A percentile compares a stretch with the other conserved stretches of the same genome.
phyloP scores from a whole-genome alignment of 2,797 vertebrate species.

The Danio aesculapii region DNA sequence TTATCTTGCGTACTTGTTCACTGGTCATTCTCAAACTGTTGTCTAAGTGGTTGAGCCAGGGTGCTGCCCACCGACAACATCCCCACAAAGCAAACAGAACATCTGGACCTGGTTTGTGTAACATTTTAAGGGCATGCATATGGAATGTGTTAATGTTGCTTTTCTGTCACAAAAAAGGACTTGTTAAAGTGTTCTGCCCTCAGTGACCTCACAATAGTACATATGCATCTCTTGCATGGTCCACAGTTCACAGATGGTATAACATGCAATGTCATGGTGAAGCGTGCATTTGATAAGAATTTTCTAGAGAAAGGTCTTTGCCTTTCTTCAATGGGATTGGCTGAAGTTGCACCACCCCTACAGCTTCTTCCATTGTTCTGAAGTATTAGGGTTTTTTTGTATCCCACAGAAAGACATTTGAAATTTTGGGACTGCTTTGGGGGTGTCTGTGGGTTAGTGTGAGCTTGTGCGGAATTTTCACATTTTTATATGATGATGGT shows the following conservation, averaged over 20 bases:
- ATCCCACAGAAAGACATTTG: constrained; percentile 7
- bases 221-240: background rate
- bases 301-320: background rate
- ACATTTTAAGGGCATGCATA: constrained; percentile 33
- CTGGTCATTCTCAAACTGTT: constrained; percentile 14
- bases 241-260: background rate
- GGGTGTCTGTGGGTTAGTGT: background rate
- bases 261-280: constrained; percentile 43
- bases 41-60: constrained; percentile 60
- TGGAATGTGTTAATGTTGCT: constrained; percentile 55
- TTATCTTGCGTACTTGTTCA: background rate
- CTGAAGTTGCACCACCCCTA: constrained; percentile 39
- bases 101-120: constrained; percentile 77
- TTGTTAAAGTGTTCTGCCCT: constrained; percentile 17
- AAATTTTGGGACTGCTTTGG: background rate
- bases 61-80: constrained; percentile 60
- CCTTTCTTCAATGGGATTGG: constrained; percentile 33
- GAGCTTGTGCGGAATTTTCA: background rate
- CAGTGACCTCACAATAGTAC: constrained; percentile 11
- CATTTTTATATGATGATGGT: background rate
- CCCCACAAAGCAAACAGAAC: constrained; percentile 47
- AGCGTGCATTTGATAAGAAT: background rate
- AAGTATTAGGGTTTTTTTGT: background rate
- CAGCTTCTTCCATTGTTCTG: background rate
- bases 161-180: constrained; percentile 16